Evolutionary conservation across 1,140 invertebrate species (phyloP).

Genomic region (Phthorimaea operculella): DNA sequence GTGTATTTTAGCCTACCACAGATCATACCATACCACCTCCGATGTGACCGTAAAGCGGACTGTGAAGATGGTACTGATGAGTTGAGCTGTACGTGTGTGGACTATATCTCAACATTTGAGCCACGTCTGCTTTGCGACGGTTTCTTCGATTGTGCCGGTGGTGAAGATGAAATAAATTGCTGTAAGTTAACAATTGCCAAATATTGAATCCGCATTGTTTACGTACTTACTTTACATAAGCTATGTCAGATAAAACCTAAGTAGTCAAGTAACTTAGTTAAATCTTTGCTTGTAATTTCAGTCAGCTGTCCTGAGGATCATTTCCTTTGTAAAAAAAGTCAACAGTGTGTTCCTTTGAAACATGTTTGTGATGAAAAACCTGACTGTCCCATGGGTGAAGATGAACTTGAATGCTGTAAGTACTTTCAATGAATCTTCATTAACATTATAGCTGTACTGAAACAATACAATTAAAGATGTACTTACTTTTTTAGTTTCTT

Average conservation of each 20-base stretch:
- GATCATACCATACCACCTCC: slow-evolving; percentile 67
- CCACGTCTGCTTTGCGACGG: slow-evolving; percentile 79
- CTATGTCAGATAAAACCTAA: too few relatives aligned
- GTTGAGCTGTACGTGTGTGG: slow-evolving; percentile 76
- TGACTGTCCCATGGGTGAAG: slow-evolving; percentile 76
- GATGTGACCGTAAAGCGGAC: slow-evolving; percentile 78
- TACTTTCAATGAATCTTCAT: slow-evolving; percentile 6
- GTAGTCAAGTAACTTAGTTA: too few relatives aligned
- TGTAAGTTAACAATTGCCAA: slow-evolving; percentile 48
- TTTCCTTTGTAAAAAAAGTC: slow-evolving; percentile 70
- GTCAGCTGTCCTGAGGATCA: slow-evolving; percentile 67
- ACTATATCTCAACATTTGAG: slow-evolving; percentile 70
- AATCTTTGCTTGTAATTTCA: slow-evolving; percentile 32
- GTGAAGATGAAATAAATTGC: slow-evolving; percentile 80
- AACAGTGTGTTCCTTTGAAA: slow-evolving; percentile 68
- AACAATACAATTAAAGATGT: not conserved
- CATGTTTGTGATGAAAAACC: slow-evolving; percentile 74
- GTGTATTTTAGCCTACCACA: slow-evolving; percentile 74
- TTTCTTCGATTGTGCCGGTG: slow-evolving; percentile 79
- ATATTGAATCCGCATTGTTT: too few relatives aligned
- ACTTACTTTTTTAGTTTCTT: slow-evolving; percentile 66
- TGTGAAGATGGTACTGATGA: slow-evolving; percentile 89
- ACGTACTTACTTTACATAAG: too few relatives aligned
- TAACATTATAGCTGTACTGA: not conserved
- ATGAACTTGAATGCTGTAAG: slow-evolving; percentile 77